These are phyloP conservation scores for Hydrozoanthus tunicans DNA, from an alignment of 64 coral and sea anemone species.

Conservation along the genomic window DNA sequence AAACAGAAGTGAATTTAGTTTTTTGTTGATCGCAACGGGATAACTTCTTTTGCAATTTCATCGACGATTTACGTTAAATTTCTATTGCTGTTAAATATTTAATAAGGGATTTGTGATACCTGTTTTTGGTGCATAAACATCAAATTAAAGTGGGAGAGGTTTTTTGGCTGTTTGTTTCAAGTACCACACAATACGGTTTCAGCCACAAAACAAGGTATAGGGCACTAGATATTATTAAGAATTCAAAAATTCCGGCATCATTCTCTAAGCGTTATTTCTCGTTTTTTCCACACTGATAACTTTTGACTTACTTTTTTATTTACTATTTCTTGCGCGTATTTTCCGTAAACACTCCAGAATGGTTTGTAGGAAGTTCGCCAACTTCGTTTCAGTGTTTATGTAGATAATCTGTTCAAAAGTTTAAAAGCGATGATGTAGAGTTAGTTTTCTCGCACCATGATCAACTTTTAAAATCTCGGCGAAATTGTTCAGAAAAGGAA, in stretches of 20 bases:
- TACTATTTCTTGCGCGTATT: constrained; percentile 8
- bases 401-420: too few species aligned
- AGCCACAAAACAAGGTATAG: background rate
- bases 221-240: background rate
- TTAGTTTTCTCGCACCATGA: background rate
- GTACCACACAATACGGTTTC: background rate
- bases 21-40: background rate
- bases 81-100: constrained; percentile 29
- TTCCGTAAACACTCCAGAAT: constrained; percentile 16
- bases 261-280: background rate
- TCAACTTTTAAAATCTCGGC: too few species aligned
- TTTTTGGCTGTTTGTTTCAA: constrained; percentile 24
- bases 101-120: constrained; percentile 30
- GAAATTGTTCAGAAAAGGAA: too few species aligned
- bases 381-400: background rate
- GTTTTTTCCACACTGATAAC: background rate
- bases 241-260: background rate
- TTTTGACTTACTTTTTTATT: constrained; percentile 54
- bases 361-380: constrained; percentile 41
- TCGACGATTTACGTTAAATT: constrained; percentile 29
- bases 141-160: constrained; percentile 31
- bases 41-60: background rate
- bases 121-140: constrained; percentile 44
- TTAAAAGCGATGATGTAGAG: background rate
- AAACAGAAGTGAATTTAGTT: background rate